Evolutionary conservation across 1,140 invertebrate genomes (phyloP), one percentile per base, ranked within the genome.

Genomic region (Trichoplusia ni): DNA sequence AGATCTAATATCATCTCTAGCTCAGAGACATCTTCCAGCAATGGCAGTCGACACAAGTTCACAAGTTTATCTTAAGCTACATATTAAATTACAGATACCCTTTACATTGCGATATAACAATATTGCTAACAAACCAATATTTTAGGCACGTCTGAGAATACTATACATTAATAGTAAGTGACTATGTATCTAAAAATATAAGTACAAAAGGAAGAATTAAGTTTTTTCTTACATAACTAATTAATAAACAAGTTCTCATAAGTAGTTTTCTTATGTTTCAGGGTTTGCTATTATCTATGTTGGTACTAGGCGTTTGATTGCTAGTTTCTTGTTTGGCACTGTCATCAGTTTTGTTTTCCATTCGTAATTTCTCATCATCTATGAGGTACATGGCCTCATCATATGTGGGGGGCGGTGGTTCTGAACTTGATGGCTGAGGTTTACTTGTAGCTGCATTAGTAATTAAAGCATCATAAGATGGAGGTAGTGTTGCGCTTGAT

Each of bases 381-480:
- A 93, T 90, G 4, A 92, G 84, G 67, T 91, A 91, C 83, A 93
- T 91, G n/a, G 92, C 92, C 87, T 93, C 92, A 69, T 93, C 92
- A 74, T 93, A 93, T 25, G 91, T 91, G n/a, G 92, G 92, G 2
- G 92, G 92, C 9, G 92, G 92, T 14, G 84, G 84, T 76, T 92
- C 92, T 16, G 88, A 87, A 38, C 84, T 81, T 9, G 89, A 89
- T 9, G 89, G 79, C 54, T 88, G 83, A n/a, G 86, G 82, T 74
- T 89, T 84, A 53, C 75, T 88, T 25, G 75, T 68, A 1, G 83
- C 67, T 14, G 81, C 75, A 76, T 70, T 87, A 27, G 81, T 56
- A 76, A 92, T 87, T 63, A 93, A 79, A 46, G 91, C 86, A 74
- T 93, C 92, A 76, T 93, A 93, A 2, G 92, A 89, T 3, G 92